These are phyloP conservation scores for Pomatorhinus ruficollis DNA, from an alignment of 2,113 vertebrate genomes.

Conservation along the genomic window DNA sequence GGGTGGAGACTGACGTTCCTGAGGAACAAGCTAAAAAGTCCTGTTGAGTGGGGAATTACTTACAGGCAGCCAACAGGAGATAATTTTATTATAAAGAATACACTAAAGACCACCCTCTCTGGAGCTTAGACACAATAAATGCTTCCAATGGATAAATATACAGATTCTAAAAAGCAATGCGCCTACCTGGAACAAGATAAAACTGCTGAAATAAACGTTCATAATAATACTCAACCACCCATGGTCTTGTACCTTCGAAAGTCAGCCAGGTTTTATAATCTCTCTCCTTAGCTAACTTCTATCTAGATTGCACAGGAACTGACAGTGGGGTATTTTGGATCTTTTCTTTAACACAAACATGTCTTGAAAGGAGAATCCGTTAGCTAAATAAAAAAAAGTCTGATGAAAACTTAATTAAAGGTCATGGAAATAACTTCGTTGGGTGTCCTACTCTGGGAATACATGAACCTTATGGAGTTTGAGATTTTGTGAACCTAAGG, in stretches of 20 bases:
- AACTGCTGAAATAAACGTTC: not conserved
- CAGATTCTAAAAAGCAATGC: not conserved
- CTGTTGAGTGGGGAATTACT: not conserved
- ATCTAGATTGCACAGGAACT: not conserved
- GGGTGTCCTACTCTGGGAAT: not conserved
- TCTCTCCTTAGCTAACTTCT: not conserved
- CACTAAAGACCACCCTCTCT: not conserved
- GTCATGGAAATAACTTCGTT: not conserved
- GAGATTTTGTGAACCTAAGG: conserved; percentile 33
- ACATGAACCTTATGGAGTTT: not conserved
- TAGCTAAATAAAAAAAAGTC: not conserved
- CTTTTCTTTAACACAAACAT: not conserved
- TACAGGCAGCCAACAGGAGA: not conserved
- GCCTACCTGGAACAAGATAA: not conserved
- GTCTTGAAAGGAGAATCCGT: not conserved
- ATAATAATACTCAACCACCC: not conserved
- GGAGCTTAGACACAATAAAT: not conserved
- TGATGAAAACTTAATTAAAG: conserved; percentile 36
- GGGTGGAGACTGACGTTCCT: not conserved
- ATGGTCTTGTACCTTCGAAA: not conserved
- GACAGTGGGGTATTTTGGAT: not conserved
- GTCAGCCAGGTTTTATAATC: not conserved
- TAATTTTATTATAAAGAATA: not conserved
- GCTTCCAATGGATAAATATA: not conserved
- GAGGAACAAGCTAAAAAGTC: not conserved